These are phyloP conservation scores for Phalanger gymnotis DNA, from an alignment of 2,797 vertebrate genomes.

Conservation along the genomic window DNA sequence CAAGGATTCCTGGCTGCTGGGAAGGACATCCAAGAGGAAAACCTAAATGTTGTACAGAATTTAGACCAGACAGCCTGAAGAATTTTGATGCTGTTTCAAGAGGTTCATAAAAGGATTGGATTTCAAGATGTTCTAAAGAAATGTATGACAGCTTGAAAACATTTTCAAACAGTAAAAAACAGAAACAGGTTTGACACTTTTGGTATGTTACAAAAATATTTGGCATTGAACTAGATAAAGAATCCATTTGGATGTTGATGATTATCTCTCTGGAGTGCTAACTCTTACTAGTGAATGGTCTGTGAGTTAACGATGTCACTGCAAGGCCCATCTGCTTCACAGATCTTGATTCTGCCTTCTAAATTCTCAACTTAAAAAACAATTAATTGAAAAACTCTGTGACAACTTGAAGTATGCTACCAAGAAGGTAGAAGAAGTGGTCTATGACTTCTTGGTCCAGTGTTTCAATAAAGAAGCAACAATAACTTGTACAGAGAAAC, in stretches of 20 bases:
- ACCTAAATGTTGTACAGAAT: slow-evolving; percentile 94
- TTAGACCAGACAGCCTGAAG: slow-evolving; percentile 96
- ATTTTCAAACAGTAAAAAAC: slow-evolving; percentile 91
- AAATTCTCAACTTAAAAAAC: slow-evolving; percentile 97
- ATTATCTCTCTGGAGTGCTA: slow-evolving; percentile 95
- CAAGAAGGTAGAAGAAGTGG: slow-evolving; percentile 99
- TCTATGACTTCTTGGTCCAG: slow-evolving; percentile 96
- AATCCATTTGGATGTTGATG: slow-evolving; percentile 97
- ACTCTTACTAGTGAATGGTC: slow-evolving; percentile 96
- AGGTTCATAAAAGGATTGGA: slow-evolving; percentile 93
- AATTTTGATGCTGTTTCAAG: slow-evolving; percentile 92
- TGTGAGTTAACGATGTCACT: slow-evolving; percentile 98
- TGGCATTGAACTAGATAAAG: slow-evolving; percentile 95
- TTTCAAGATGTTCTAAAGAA: slow-evolving; percentile 97
- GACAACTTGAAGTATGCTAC: slow-evolving; percentile 98
- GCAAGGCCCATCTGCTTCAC: slow-evolving; percentile 93
- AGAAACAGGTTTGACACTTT: slow-evolving; percentile 93
- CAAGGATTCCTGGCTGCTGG: slow-evolving; percentile 94
- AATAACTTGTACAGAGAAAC: slow-evolving; percentile 81
- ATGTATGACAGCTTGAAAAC: slow-evolving; percentile 92
- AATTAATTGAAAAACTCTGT: slow-evolving; percentile 97
- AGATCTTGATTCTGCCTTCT: slow-evolving; percentile 99
- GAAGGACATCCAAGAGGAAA: slow-evolving; percentile 96
- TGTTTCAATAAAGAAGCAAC: slow-evolving; percentile 92
- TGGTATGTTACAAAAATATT: slow-evolving; percentile 94